Conservation (phyloP, 2,113 vertebrate species). For the Barbus barbus region DNA sequence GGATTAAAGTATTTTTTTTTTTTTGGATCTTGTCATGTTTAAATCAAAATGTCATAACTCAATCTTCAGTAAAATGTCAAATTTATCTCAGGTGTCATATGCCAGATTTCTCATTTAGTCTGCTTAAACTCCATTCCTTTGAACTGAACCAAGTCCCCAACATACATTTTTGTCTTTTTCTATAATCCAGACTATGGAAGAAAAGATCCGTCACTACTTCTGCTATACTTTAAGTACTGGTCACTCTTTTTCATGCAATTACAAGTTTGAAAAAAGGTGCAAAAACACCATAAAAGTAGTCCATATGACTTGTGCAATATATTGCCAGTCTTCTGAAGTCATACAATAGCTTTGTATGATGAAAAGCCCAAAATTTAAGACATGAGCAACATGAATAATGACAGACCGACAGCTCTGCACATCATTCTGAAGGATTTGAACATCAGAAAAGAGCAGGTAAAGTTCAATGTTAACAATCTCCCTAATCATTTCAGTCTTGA, state of each 20-base stretch:
- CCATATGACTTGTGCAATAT: not conserved
- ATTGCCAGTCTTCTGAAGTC: not conserved
- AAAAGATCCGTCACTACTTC: not conserved
- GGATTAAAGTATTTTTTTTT: no score
- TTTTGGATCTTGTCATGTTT: no score
- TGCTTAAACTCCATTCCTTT: not conserved
- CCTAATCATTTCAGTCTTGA: not conserved
- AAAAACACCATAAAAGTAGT: not conserved
- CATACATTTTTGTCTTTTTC: not conserved
- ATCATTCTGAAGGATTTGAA: not conserved
- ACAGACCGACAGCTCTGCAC: not conserved
- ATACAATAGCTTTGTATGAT: not conserved
- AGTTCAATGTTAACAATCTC: not conserved
- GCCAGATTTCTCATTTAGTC: not conserved
- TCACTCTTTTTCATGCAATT: not conserved
- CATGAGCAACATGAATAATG: not conserved
- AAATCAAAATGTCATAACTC: not conserved
- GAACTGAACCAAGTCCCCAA: not conserved
- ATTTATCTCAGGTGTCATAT: not conserved
- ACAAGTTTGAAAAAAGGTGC: not conserved
- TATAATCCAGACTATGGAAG: not conserved
- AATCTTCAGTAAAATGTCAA: not conserved
- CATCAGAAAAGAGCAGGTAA: slow-evolving; percentile 4
- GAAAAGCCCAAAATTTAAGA: not conserved
- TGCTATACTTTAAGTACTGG: not conserved